phyloP scores from a whole-genome alignment of 2,797 vertebrate species.

The Pseudochirops corinnae region DNA sequence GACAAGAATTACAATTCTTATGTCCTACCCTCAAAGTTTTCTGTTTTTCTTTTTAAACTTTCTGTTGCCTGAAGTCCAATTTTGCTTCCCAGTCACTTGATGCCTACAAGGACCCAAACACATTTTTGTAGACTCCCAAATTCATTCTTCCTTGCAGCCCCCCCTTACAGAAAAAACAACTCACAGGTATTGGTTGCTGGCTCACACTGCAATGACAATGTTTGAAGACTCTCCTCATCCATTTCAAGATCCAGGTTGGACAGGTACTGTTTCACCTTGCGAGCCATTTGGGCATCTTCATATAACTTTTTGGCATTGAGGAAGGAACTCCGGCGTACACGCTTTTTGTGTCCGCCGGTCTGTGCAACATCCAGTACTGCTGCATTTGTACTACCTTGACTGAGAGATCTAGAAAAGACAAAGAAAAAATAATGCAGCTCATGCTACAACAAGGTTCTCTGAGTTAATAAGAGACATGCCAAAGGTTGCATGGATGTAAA shows the following conservation, averaged over 20 bases:
- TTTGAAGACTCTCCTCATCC: constrained; percentile 97
- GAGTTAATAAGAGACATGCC: constrained; percentile 80
- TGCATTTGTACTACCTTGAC: constrained; percentile 96
- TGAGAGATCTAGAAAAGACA: constrained; percentile 91
- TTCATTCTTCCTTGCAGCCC: not conserved
- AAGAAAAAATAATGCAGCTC: constrained; percentile 74
- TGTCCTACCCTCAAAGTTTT: not conserved
- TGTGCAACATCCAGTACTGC: constrained; percentile 95
- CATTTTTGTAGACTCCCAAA: not conserved
- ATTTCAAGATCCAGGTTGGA: constrained; percentile 95
- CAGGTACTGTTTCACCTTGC: constrained; percentile 98
- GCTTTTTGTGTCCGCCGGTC: constrained; percentile 97
- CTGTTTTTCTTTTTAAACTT: not conserved
- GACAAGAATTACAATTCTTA: not conserved
- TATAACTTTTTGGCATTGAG: constrained; percentile 99
- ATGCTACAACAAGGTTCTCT: constrained; percentile 34
- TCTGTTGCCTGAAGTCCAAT: accelerated
- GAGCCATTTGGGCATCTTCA: constrained; percentile 99
- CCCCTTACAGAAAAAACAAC: constrained; percentile 73
- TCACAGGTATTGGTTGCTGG: constrained; percentile 96
- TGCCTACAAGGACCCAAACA: not conserved
- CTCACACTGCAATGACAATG: constrained; percentile 95
- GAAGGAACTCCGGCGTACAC: constrained; percentile 98
- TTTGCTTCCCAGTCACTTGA: not conserved
- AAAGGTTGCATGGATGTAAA: constrained; percentile 82